Evolutionary conservation across 2,113 vertebrate genomes (phyloP).

Genomic region (Pelvicachromis taeniatus): DNA sequence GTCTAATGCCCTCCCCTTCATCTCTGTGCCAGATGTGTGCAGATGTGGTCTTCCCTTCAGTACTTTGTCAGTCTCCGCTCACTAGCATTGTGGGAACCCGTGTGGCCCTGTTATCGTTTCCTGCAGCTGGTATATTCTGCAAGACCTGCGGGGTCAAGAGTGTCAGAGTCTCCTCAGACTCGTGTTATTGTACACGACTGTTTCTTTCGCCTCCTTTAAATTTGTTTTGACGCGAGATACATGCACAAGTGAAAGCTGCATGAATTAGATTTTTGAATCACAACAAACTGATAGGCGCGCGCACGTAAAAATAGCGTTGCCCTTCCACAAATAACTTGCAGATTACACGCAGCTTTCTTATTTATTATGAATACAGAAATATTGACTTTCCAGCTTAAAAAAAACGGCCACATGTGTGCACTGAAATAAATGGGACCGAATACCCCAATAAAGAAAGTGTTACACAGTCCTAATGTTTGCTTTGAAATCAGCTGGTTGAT

Average conservation of each 20-base stretch:
- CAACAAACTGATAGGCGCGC: background rate
- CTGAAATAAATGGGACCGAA: background rate
- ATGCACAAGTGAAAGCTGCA: background rate
- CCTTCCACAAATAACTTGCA: background rate
- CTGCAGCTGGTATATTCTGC: constrained; percentile 1
- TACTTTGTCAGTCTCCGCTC: background rate
- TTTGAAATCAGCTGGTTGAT: background rate
- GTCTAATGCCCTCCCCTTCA: background rate
- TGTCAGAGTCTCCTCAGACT: background rate
- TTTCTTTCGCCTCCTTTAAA: background rate
- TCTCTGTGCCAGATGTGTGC: background rate
- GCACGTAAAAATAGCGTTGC: background rate
- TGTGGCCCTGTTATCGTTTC: background rate
- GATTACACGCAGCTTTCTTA: background rate
- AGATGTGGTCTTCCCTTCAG: background rate
- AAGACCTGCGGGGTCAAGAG: background rate
- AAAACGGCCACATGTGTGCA: background rate
- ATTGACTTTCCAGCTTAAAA: background rate
- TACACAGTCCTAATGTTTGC: background rate
- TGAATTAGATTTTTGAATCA: background rate
- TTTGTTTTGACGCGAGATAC: background rate
- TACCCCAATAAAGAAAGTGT: background rate
- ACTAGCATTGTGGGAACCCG: background rate
- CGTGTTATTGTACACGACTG: background rate
- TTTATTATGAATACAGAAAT: background rate